Evolutionary conservation across 2,797 vertebrate genomes (phyloP), one percentile per base, ranked within the genome.

Genomic region (Onychomys arenicola): DNA sequence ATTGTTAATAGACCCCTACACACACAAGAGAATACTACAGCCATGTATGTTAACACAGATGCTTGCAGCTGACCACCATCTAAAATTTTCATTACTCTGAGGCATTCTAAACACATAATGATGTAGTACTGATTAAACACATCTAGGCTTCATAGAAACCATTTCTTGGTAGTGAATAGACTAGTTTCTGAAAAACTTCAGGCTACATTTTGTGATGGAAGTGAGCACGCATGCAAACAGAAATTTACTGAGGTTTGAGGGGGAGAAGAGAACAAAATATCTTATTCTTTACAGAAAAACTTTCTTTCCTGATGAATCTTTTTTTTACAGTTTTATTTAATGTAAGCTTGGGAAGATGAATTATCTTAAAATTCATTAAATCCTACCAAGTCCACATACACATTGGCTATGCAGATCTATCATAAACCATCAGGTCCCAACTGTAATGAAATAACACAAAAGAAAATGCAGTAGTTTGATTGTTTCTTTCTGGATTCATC

Each of bases 351-450:
- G n/a, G 2, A 46, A 89, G 65, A 89, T 46, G 69, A 93, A 93
- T 81, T 88, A 59, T 59, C 37, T 19, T 61, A 46, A 3, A 89
- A 84, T 83, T 84, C 65, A 91, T 86, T 93, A 93, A 95, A 61
- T 78, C 32, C 57, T 93, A 86, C 1, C 46, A 97, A 94, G 34
- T 46, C 34, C 17, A 87, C 46, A 67, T 59, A 63, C 2, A 73
- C 3, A 32, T 67, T 82, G 6, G 57, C 52, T 91, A 37, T 77
- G n/a, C 6, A 89, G 52, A 29, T 82, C 57, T 77, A 37, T 52
- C 32, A 78, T 92, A 89, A 96, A 82, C 67, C 82, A 92, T 67
- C 12, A 71, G 85, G 23, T 86, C 11, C 63, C 11, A 12, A 3
- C 25, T 67, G 23, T 81, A 93, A 93, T 87, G 29, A 91, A 67